These are phyloP conservation scores for Anthopleura sola DNA, from an alignment of 64 coral and sea anemone species.

Conservation along the genomic window DNA sequence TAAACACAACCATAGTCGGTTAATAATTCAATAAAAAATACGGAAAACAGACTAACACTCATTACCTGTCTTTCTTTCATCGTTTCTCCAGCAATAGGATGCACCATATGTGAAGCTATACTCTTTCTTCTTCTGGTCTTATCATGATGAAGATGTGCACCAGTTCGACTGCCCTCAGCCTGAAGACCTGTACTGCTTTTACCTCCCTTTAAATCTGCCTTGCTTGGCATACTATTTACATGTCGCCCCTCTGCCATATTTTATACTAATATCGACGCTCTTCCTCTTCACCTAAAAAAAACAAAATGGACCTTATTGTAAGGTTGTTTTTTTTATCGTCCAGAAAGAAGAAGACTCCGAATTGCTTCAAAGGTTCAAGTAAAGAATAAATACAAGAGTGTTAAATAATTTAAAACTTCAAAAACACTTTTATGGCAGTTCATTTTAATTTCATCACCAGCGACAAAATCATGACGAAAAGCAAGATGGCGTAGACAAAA, in stretches of 20 bases:
- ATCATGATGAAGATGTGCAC: constrained; percentile 28
- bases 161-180: neutral
- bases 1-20: too few relatives aligned
- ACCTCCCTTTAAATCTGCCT: constrained; percentile 2
- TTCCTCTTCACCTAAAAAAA: neutral
- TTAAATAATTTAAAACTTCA: neutral
- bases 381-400: neutral
- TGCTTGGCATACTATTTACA: neutral
- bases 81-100: constrained; percentile 84
- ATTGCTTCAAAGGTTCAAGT: neutral
- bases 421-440: neutral
- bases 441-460: neutral
- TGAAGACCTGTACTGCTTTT: neutral
- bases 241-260: constrained; percentile 1
- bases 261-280: neutral
- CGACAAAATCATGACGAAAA: neutral
- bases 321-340: neutral
- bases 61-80: constrained; percentile 87
- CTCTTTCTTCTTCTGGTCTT: constrained; percentile 69
- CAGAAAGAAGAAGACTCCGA: neutral
- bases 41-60: neutral
- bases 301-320: neutral
- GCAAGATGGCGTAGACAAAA: neutral
- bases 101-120: constrained; percentile 60
- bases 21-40: too few relatives aligned